Base-by-base conservation (phyloP, 2,797 vertebrate genomes). In the Balearica regulorum region DNA sequence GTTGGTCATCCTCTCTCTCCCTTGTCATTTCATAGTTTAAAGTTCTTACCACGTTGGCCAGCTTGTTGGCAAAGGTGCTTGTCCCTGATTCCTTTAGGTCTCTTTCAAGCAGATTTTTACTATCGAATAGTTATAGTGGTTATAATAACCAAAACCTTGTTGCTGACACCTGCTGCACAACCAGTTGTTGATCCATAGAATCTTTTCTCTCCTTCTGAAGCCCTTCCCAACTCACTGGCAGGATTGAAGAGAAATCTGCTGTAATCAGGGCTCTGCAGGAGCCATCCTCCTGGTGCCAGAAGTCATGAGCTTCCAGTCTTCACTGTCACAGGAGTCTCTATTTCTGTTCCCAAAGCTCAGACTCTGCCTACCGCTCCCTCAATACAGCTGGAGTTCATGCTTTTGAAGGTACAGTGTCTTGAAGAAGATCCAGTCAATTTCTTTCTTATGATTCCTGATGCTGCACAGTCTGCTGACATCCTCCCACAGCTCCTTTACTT, bases 11-110 rank as follows among this genome's bases (percentile, higher is more conserved):
- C 20, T 44, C 15, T 35, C 60, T 29, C 24, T 55, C 17, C 48
- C 43, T 43, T 43, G 43, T 43, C 15, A 43, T 43, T 43, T 43
- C 39, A 43, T 43, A 43, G 41, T 43, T 43, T 62, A 53, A 53
- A 53, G 17, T 41, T 21, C 26, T 80, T 66, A 55, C 6, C 20
- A 51, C 16, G 29, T 26, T 62, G 29, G 21, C 29, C 29, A 66
- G 26, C 37, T 55, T 46, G 41, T 46, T 46, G 51, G 6, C 13
- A 55, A 55, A 55, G 26, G 33, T 66, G 13, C 5, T 19, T 37
- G 37, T 55, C 25, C 10, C 41, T 3, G 1, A 19, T 46, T 66
- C 0, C 0, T 11, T 64, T 11, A n/a, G 31, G 31, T 19, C 5
- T 80, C 21, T 66, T 66, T 66, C 28, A 37, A 66, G 61, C 4